Evolutionary conservation across 2,113 vertebrate genomes (phyloP).

Genomic region (Crocuta crocuta): DNA sequence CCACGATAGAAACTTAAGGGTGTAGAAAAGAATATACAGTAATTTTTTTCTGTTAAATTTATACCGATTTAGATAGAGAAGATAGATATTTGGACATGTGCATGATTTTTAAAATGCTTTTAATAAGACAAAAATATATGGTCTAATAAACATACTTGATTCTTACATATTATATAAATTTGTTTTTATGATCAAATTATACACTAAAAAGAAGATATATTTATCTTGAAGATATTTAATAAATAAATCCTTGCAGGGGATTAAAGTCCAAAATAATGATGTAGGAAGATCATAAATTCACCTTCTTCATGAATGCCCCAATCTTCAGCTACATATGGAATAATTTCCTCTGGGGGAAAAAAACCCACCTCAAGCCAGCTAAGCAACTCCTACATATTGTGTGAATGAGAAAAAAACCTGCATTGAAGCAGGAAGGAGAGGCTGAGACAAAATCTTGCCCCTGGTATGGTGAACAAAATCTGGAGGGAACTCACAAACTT

Average conservation of each 20-base stretch:
- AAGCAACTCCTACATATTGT: neutral
- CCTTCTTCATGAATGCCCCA: neutral
- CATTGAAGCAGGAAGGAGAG: neutral
- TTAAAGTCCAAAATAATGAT: neutral
- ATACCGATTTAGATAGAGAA: conserved; percentile 3
- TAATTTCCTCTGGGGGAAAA: neutral
- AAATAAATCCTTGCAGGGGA: neutral
- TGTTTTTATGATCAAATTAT: neutral
- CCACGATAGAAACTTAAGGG: neutral
- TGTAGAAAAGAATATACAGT: neutral
- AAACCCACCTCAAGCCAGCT: neutral
- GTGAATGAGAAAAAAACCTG: neutral
- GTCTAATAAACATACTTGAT: neutral
- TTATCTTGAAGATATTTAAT: neutral
- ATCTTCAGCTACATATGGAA: neutral
- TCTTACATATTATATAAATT: neutral
- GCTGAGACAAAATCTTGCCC: neutral
- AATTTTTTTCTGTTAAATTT: neutral
- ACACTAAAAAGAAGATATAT: neutral
- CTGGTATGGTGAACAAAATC: neutral
- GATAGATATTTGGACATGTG: neutral
- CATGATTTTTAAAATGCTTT: neutral
- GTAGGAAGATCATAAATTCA: neutral
- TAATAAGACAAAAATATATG: neutral
- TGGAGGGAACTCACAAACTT: neutral